Evolutionary conservation across 2,888 invertebrate species (phyloP).

Genomic region (Lasiommata megera): DNA sequence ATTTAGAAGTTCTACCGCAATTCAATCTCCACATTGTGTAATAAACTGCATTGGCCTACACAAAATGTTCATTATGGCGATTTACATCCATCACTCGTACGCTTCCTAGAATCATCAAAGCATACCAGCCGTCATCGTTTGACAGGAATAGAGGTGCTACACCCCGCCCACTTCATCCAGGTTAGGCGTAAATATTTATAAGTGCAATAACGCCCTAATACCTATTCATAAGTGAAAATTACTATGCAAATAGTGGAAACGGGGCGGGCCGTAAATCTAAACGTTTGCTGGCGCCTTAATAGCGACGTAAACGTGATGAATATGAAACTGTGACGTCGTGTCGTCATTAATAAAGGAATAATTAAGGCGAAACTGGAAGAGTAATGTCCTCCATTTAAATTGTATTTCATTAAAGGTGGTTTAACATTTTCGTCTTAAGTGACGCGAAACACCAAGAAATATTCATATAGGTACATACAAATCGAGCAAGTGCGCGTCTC

Average conservation of each 20-base stretch:
- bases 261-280: slow-evolving; percentile 63
- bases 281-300: slow-evolving; percentile 63
- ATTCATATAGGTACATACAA: no score
- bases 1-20: slow-evolving; percentile 5
- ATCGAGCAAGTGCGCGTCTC: no score
- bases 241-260: slow-evolving; percentile 77
- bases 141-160: slow-evolving; percentile 64
- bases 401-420: slow-evolving; percentile 15
- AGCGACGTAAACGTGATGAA: slow-evolving; percentile 44
- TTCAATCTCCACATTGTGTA: slow-evolving; percentile 27
- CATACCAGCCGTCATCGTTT: slow-evolving; percentile 58
- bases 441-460: background rate
- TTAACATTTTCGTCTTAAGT: slow-evolving; percentile 1
- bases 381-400: slow-evolving; percentile 13
- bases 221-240: slow-evolving; percentile 81
- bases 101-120: slow-evolving; percentile 55
- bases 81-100: slow-evolving; percentile 55
- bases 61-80: slow-evolving; percentile 60
- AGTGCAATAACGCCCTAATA: slow-evolving; percentile 75
- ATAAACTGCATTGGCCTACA: slow-evolving; percentile 39
- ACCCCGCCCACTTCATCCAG: slow-evolving; percentile 57
- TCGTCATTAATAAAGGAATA: slow-evolving; percentile 35
- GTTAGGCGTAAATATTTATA: slow-evolving; percentile 75
- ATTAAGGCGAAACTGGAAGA: slow-evolving; percentile 26
- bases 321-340: slow-evolving; percentile 36